Conservation (phyloP, 2,888 invertebrate genomes). For the Andrena praecox region DNA sequence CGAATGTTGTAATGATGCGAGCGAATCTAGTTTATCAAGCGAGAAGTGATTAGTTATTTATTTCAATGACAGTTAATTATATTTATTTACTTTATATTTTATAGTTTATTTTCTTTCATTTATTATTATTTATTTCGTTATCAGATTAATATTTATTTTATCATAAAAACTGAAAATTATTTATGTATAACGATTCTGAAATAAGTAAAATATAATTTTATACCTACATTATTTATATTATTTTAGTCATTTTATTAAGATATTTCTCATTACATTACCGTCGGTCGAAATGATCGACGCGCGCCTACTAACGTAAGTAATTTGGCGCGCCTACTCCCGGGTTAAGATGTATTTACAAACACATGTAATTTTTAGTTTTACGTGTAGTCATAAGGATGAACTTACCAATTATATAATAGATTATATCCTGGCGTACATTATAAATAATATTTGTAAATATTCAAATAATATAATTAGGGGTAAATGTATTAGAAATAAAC, state of each 20-base stretch:
- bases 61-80: too few relatives aligned
- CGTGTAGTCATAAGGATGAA: background rate
- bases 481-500: background rate
- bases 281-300: background rate
- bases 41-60: too few relatives aligned
- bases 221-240: background rate
- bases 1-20: too few relatives aligned
- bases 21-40: too few relatives aligned
- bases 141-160: too few relatives aligned
- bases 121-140: too few relatives aligned
- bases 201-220: background rate
- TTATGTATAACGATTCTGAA: too few relatives aligned
- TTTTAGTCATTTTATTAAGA: background rate
- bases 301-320: too few relatives aligned
- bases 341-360: background rate
- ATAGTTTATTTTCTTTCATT: too few relatives aligned
- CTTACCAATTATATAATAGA: background rate
- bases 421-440: background rate
- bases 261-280: background rate
- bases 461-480: background rate
- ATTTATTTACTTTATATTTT: too few relatives aligned
- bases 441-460: conserved; percentile 1
- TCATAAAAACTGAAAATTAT: too few relatives aligned
- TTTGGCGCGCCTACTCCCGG: too few relatives aligned
- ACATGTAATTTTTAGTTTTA: conserved; percentile 5